Conservation (phyloP, 2,888 invertebrate species). For the Drosophila heteroneura region DNA sequence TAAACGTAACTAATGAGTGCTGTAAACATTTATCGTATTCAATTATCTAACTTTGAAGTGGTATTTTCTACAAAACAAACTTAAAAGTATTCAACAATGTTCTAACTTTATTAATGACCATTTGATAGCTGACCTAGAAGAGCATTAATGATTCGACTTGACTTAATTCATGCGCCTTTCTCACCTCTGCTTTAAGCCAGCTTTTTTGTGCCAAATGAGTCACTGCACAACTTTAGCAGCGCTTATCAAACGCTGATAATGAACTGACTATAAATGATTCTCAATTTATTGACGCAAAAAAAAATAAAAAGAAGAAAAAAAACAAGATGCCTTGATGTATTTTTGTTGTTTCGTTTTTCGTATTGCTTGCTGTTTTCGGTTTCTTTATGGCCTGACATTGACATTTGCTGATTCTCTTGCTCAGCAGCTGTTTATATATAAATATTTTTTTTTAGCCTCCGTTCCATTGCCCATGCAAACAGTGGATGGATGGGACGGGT, state of each 20-base stretch:
- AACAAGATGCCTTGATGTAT: constrained; percentile 49
- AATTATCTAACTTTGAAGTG: constrained; percentile 21
- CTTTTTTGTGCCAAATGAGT: constrained; percentile 12
- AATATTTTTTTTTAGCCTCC: constrained; percentile 15
- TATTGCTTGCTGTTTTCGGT: constrained; percentile 43
- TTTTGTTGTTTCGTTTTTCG: constrained; percentile 27
- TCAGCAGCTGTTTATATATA: constrained; percentile 27
- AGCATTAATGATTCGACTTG: background rate
- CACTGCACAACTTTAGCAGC: constrained; percentile 6
- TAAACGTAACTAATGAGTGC: constrained; percentile 16
- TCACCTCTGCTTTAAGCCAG: background rate
- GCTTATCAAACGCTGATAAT: constrained; percentile 39
- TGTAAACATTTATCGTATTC: background rate
- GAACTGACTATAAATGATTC: constrained; percentile 4
- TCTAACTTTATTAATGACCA: background rate
- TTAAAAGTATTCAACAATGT: background rate
- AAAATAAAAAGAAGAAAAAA: background rate
- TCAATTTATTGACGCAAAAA: constrained; percentile 23
- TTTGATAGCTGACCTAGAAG: background rate
- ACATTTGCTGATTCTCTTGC: constrained; percentile 74
- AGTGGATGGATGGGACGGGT: background rate
- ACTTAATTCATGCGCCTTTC: too few species aligned
- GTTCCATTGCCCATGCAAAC: constrained; percentile 25
- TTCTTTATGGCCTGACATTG: constrained; percentile 77
- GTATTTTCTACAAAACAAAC: constrained; percentile 3